A percentile compares a stretch with the other conserved stretches of the same genome.
These are phyloP conservation scores for Protodeltote pygarga DNA, from an alignment of 2,888 invertebrate genomes.

Conservation along the genomic window DNA sequence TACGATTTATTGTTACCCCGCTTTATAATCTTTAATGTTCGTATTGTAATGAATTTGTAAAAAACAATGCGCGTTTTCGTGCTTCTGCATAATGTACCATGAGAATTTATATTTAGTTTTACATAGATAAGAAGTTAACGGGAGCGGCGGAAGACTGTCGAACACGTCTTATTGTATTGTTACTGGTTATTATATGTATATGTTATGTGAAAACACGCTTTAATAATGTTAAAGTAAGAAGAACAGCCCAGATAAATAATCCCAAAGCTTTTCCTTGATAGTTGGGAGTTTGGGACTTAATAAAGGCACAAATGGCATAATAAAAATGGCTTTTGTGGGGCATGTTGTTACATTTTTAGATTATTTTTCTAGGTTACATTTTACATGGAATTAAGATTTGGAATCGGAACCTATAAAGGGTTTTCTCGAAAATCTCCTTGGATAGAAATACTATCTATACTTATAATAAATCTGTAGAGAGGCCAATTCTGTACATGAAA, in stretches of 20 bases:
- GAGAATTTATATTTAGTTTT: conserved; percentile 15
- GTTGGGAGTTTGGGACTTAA: too few species aligned
- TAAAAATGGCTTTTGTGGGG: too few species aligned
- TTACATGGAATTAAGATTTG: too few species aligned
- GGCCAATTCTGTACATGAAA: too few species aligned
- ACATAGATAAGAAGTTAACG: conserved; percentile 31
- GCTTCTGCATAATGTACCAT: conserved; percentile 33
- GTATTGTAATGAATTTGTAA: conserved; percentile 6
- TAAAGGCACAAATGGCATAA: too few species aligned
- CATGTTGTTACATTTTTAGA: too few species aligned
- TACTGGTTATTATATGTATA: neutral
- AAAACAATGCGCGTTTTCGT: conserved; percentile 35
- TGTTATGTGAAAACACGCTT: conserved; percentile 2
- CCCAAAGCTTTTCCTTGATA: too few species aligned
- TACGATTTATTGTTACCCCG: conserved; percentile 3
- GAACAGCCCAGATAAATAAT: neutral
- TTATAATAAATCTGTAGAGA: too few species aligned
- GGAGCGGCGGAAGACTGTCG: conserved; percentile 10
- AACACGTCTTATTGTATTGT: conserved; percentile 29
- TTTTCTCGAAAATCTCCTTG: too few species aligned
- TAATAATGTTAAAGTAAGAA: neutral
- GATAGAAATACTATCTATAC: too few species aligned
- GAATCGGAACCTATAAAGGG: too few species aligned
- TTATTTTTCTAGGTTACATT: too few species aligned
- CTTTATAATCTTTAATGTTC: conserved; percentile 5